Percentiles rank a stretch among this genome's conserved stretches.
phyloP scores from a whole-genome alignment of 1,140 invertebrate genomes.

The Calliphora vicina region DNA sequence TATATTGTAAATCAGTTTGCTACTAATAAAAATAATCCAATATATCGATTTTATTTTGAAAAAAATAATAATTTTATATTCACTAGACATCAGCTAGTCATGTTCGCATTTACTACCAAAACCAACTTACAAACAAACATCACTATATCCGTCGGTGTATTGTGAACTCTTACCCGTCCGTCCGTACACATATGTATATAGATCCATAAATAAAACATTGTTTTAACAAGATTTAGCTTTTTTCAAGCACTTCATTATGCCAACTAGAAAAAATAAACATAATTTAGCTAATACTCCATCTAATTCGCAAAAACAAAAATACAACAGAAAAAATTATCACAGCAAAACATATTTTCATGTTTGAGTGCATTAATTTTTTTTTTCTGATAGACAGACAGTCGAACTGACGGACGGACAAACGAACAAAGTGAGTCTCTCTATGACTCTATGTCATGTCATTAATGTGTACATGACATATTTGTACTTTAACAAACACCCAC shows the following conservation, averaged over 20 bases:
- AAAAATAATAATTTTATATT: too few relatives aligned
- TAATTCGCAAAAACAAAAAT: neutral
- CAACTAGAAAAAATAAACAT: neutral
- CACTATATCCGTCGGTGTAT: too few relatives aligned
- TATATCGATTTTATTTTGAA: too few relatives aligned
- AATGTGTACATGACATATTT: neutral
- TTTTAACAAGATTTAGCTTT: constrained; percentile 24
- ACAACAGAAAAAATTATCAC: neutral
- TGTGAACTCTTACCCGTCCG: too few relatives aligned
- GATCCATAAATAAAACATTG: neutral
- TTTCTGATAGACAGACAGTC: neutral
- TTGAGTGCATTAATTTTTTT: neutral
- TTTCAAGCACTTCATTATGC: neutral
- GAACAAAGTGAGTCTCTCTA: neutral
- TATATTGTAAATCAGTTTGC: too few relatives aligned
- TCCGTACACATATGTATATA: too few relatives aligned
- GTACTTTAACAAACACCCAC: neutral
- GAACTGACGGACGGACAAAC: too few relatives aligned
- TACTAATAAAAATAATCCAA: too few relatives aligned
- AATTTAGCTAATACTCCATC: neutral
- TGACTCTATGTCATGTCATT: neutral
- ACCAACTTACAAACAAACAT: too few relatives aligned
- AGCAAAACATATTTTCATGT: constrained; percentile 10
- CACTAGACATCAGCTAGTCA: neutral
- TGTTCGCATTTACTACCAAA: neutral